Evolutionary conservation across 2,113 vertebrate genomes (phyloP), one percentile per base, ranked within the genome.

Genomic region (Athene noctua): DNA sequence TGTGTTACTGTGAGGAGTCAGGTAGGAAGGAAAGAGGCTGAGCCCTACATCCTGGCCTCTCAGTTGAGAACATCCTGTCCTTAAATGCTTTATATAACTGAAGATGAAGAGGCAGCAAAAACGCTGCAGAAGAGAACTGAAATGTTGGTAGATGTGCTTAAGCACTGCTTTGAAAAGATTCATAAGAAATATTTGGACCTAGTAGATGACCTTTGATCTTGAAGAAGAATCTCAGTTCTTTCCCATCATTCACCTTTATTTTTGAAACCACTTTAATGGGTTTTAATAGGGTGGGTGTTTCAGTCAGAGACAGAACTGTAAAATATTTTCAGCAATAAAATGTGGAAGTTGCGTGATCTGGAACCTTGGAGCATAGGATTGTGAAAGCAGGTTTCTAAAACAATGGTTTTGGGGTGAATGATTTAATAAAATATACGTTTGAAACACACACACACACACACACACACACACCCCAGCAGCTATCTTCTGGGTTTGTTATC

Each of bases 381-480:
- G n/a, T 82, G n/a, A 88, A 93, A 95, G 19, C 47, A 67, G 8
- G 19, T 88, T 95, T 92, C 74, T 61, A 88, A 75, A 93, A 65
- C 55, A 73, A 34, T 66, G 40, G 16, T 18, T 80, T 86, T 58
- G 61, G 71, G 71, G 38, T 17, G 38, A 72, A 55, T 47, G 22
- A 38, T 68, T 72, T 75, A 19, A 77, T 82, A 42, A 67, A 79
- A 84, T 36, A 29, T 6, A 12, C 49, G 73, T 79, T 3, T 51
- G 30, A 63, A 71, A n/a, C 25, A 51, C 9, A 18, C 19, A n/a
- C n/a, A n/a, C n/a, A n/a, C n/a, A n/a, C n/a, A n/a, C n/a, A n/a
- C n/a, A n/a, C n/a, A n/a, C n/a, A n/a, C n/a, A n/a, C n/a, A n/a
- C n/a, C n/a, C n/a, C 40, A 61, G 26, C 11, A 68, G 22, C 32